Evolutionary conservation across 1,140 invertebrate species (phyloP), one percentile per base, ranked within the genome.

Genomic region (Drepana arcuata): DNA sequence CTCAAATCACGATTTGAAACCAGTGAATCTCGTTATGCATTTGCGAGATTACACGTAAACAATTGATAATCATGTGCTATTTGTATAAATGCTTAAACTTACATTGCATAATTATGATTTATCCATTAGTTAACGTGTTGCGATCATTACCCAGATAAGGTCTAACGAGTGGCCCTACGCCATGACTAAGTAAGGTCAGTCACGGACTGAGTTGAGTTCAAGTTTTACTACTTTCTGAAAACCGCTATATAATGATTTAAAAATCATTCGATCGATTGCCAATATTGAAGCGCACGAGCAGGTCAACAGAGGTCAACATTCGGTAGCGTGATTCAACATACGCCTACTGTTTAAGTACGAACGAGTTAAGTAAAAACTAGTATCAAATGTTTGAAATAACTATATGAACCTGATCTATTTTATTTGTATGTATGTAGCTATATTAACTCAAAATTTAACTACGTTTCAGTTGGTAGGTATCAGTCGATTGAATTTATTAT

Each of bases 141-240:
- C n/a, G n/a, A n/a, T n/a, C n/a, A n/a, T n/a, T n/a, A n/a, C n/a
- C n/a, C 5, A 37, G 51, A 55, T 55, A 48, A 55, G 25, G n/a
- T 10, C 16, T 42, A 49, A 49, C 40, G 40, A 50, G 38, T 24
- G 35, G 14, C 38, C 16, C 34, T 25, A 16, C 18, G 24, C 25
- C 53, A 51, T 67, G 65, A 73, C 67, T 69, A 69, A 77, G 53
- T 61, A 57, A 65, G 48, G 27, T 38, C 39, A 66, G 66, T 66
- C 66, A 73, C 64, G 64, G 58, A 11, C 11, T 21, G 14, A 6
- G 14, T 16, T 35, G 29, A 25, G 11, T 11, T n/a, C 9, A 10
- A 25, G 24, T 25, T 25, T 3, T 10, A 11, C n/a, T 25, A 11
- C 11, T 25, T 10, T 25, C 24, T 25, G 2, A 25, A 25, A 25